Percentiles rank a stretch among this genome's conserved stretches.
Evolutionary conservation across 2,888 invertebrate species (phyloP).

Genomic region (Zeuzera pyrina): DNA sequence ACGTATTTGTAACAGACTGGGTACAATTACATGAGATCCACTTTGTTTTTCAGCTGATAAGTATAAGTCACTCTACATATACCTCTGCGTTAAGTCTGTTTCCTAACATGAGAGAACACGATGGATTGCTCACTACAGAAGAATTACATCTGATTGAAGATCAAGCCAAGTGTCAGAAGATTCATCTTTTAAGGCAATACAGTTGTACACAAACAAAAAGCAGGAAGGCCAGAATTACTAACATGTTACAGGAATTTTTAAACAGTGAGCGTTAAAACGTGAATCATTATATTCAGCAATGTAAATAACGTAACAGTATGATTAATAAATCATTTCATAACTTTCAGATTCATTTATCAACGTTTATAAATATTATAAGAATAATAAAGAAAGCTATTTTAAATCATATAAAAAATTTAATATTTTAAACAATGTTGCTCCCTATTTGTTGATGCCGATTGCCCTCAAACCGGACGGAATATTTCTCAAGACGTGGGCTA

Average conservation of each 20-base stretch:
- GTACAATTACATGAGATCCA: too few relatives aligned
- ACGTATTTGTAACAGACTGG: too few relatives aligned
- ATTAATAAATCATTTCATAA: background rate
- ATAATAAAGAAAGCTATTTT: constrained; percentile 35
- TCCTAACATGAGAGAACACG: constrained; percentile 62
- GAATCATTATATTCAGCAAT: too few relatives aligned
- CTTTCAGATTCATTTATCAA: constrained; percentile 57
- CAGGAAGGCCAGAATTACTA: constrained; percentile 34
- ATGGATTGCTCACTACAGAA: constrained; percentile 39
- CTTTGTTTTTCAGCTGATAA: constrained; percentile 46
- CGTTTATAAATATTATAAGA: constrained; percentile 37
- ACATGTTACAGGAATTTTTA: constrained; percentile 43
- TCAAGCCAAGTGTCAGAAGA: constrained; percentile 33
- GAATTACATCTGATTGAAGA: constrained; percentile 39
- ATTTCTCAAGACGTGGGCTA: constrained; percentile 51
- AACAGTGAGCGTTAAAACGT: constrained; percentile 42
- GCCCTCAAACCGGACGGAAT: constrained; percentile 51
- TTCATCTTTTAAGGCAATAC: constrained; percentile 25
- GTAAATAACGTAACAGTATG: background rate
- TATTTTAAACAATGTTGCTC: constrained; percentile 38
- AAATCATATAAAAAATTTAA: constrained; percentile 46
- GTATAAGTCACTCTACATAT: constrained; percentile 52
- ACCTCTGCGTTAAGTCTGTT: constrained; percentile 61
- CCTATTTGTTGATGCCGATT: constrained; percentile 48
- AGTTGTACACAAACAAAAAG: constrained; percentile 15